Evolutionary conservation across 2,113 vertebrate species (phyloP), one percentile per base, ranked within the genome.

Genomic region (Phrynosoma blainvillii): DNA sequence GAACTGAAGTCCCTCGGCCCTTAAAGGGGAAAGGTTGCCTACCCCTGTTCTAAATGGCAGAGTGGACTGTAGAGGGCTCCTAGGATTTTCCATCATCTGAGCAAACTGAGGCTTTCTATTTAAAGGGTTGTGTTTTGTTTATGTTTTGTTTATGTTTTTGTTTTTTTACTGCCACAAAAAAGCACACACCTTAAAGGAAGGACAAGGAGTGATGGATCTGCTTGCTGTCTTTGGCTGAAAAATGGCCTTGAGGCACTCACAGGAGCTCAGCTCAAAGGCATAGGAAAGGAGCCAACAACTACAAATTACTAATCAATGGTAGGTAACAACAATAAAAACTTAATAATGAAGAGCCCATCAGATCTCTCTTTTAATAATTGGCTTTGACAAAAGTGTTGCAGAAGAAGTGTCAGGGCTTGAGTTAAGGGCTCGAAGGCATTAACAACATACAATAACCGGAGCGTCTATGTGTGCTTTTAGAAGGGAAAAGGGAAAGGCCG

Each of bases 221-320:
- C 90, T 92, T 76, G 74, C 90, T 92, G 73, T 87, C 92, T 92
- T 91, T 87, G 65, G 20, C 65, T 86, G 91, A 85, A 91, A 78
- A 89, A 81, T 84, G 90, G 80, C 71, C 30, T 2, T 0, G 0
- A 2, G 3, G 65, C 86, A 91, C 80, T 86, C 82, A 87, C 54
- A 90, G 92, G 90, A 10, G 0, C 77, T 52, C 0, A 0, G 81
- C 87, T 91, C 40, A 66, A 86, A 91, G 87, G 84, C 79, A 9
- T 6, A 52, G 80, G 86, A 47, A 94, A 76, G 88, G 89, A 92
- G 92, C 92, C 52, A 87, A 86, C 89, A 93, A 89, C 94, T 94
- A 94, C 94, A 95, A 95, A 94, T 95, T 95, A 93, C 89, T 95
- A 92, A 95, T 95, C 94, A 92, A 93, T 94, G 94, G 90, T 73